Conservation (phyloP, 1,140 invertebrate genomes). For the Lucilia cuprina region DNA sequence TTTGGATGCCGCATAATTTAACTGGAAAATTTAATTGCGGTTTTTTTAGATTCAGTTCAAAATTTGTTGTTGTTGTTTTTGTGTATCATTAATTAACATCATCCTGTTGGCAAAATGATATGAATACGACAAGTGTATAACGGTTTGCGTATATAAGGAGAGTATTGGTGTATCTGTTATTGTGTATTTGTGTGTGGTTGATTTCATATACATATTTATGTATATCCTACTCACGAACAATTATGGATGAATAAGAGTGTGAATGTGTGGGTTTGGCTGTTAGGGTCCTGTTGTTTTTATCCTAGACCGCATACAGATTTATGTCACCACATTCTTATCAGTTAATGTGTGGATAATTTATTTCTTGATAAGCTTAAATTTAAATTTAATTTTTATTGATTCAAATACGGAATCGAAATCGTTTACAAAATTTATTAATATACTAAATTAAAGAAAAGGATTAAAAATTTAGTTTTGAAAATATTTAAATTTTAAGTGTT, state of each 20-base stretch:
- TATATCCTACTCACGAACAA: not conserved
- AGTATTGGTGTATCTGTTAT: not conserved
- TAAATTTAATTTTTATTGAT: conserved; percentile 10
- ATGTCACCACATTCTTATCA: conserved; percentile 33
- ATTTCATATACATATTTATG: not conserved
- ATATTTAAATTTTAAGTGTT: not conserved
- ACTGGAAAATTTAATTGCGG: conserved; percentile 16
- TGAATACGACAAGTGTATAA: no score
- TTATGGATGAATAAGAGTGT: not conserved
- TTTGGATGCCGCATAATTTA: not conserved
- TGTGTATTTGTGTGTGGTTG: not conserved
- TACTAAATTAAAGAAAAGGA: no score
- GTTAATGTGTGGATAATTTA: conserved; percentile 25
- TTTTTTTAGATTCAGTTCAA: not conserved
- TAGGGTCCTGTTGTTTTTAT: not conserved
- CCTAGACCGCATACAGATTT: conserved; percentile 16
- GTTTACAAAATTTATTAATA: no score
- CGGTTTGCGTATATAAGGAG: not conserved
- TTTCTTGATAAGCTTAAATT: conserved; percentile 8
- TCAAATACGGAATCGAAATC: not conserved
- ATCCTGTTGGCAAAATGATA: no score
- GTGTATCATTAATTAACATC: conserved; percentile 16
- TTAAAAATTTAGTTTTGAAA: not conserved
- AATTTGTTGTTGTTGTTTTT: not conserved
- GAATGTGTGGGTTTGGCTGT: not conserved